Evolutionary conservation across 2,888 invertebrate genomes (phyloP).

Genomic region (Scaptomyza caliginosa): DNA sequence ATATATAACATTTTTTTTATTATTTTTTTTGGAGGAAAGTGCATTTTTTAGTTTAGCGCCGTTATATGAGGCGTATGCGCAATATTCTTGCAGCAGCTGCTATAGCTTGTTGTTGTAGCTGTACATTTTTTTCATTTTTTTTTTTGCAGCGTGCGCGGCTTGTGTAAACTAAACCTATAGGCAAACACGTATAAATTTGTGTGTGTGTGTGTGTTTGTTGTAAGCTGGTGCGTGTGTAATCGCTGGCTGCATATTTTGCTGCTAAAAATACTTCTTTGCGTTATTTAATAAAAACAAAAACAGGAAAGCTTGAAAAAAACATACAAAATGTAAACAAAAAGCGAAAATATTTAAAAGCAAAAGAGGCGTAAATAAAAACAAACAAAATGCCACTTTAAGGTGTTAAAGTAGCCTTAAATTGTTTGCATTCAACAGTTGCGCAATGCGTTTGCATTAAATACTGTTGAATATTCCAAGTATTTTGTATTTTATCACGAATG

Average conservation of each 20-base stretch:
- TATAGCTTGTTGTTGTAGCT: background rate
- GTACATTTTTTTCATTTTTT: background rate
- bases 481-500: too few relatives aligned
- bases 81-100: slow-evolving; percentile 51
- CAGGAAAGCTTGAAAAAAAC: background rate
- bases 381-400: background rate
- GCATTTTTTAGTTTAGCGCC: slow-evolving; percentile 47
- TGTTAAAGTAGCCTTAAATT: background rate
- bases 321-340: slow-evolving; percentile 13
- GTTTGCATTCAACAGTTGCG: too few relatives aligned
- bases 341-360: background rate
- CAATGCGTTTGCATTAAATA: too few relatives aligned
- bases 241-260: slow-evolving; percentile 59
- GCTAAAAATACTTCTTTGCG: slow-evolving; percentile 71
- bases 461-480: too few relatives aligned
- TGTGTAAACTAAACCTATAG: slow-evolving; percentile 27
- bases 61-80: slow-evolving; percentile 56
- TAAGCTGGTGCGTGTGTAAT: slow-evolving; percentile 37
- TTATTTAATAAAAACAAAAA: slow-evolving; percentile 25
- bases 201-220: slow-evolving; percentile 12
- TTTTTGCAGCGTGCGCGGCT: slow-evolving; percentile 18
- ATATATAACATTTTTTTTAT: slow-evolving; percentile 9
- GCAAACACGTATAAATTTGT: slow-evolving; percentile 23
- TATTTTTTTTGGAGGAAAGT: slow-evolving; percentile 20
- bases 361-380: background rate